phyloP scores from a whole-genome alignment of 2,888 invertebrate species.

The Apamea crenata region DNA sequence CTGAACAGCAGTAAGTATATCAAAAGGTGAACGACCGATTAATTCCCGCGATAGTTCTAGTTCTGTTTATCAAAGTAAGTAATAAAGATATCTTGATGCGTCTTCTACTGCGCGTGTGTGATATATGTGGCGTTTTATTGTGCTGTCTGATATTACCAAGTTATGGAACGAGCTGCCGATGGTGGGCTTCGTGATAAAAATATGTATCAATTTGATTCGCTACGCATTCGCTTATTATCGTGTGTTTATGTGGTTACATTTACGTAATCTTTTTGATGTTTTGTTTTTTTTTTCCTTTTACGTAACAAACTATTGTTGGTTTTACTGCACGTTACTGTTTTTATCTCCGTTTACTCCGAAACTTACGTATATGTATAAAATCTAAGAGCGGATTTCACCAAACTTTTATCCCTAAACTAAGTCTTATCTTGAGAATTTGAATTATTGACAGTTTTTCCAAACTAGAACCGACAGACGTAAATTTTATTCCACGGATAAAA shows the following conservation, averaged over 20 bases:
- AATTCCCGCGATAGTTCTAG: conserved; percentile 82
- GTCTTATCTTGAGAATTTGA: too few relatives aligned
- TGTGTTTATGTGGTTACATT: conserved; percentile 23
- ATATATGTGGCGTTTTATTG: conserved; percentile 67
- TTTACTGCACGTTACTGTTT: background rate
- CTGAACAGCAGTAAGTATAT: conserved; percentile 46
- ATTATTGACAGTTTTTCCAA: too few relatives aligned
- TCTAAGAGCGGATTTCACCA: background rate
- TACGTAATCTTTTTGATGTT: conserved; percentile 12
- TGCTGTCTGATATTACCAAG: conserved; percentile 49
- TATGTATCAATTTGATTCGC: conserved; percentile 36
- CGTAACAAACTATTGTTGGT: background rate
- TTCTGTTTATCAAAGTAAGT: conserved; percentile 81
- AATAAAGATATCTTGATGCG: conserved; percentile 84
- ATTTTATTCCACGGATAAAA: background rate
- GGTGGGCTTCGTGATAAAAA: conserved; percentile 29
- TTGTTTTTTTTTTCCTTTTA: background rate
- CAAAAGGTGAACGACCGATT: conserved; percentile 81
- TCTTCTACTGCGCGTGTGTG: conserved; percentile 68
- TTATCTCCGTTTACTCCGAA: background rate
- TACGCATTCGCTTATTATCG: conserved; percentile 21
- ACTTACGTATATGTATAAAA: background rate
- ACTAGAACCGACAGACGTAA: background rate
- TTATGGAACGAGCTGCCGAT: conserved; percentile 47
- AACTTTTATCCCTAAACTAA: background rate